Evolutionary conservation across 37 sponge, comb jelly and placozoan species (phyloP), one percentile per base, ranked within the genome.

Genomic region (Lycopodina hypogea): DNA sequence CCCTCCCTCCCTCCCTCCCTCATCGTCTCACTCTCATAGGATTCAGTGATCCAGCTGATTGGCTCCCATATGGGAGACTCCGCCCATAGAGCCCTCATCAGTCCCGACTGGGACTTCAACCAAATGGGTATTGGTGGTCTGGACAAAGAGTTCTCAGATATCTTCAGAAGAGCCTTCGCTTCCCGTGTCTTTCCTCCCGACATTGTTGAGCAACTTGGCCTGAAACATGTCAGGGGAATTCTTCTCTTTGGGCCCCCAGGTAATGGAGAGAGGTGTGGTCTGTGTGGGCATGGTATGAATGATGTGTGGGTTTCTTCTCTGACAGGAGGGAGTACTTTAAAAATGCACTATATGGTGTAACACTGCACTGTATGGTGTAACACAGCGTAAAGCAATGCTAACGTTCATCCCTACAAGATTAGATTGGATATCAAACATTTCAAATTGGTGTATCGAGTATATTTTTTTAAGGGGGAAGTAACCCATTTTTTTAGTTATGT

Each of bases 61-160:
- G 94, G 94, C 9, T 53, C 83, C n/a, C 62, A 66, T 51, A 78
- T 50, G 56, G 93, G 58, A 28, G 77, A 81, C 70, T 82, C 82
- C 17, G 88, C 88, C 17, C 81, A 77, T 9, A 29, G 51, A 3
- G 68, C 94, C 40, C 74, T 99, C 41, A 99, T 99, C 71, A 96
- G 91, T 62, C 97, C 99, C 1, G 93, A 94, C 80, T 96, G 95
- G 97, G 91, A 99, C 81, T 99, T 99, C 72, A 85, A 83, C 35
- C 71, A 87, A 61, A 96, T 99, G 95, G 99, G 96, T 1, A 99
- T 99, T 63, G 99, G 99, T 8, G 99, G 99, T 42, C 84, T 99
- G 39, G 87, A 92, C 81, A 83, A 94, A 74, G 96, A 98, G 73
- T 98, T 98, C 69, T 87, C 94, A 57, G 88, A 86, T 42, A 96